A percentile compares a stretch with the other conserved stretches of the same genome.
These are phyloP conservation scores for Triplophysa bombifrons DNA, from an alignment of 2,797 vertebrate species.

Conservation along the genomic window DNA sequence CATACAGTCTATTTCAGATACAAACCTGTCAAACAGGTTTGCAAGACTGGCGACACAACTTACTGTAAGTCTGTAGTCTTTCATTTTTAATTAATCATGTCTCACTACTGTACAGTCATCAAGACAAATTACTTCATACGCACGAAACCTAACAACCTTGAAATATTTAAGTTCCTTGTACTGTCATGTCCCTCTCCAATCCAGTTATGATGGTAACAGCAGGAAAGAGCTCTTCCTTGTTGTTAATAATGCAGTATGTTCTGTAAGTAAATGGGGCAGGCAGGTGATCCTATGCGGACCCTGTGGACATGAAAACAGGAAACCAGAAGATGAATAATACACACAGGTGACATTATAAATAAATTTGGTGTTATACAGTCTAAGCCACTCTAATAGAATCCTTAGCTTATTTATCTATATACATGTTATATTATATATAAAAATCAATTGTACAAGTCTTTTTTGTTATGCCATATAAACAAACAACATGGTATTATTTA, in stretches of 20 bases:
- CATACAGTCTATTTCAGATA: too few relatives aligned
- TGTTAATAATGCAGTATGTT: conserved; percentile 49
- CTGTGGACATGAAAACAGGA: conserved; percentile 32
- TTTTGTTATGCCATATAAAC: too few relatives aligned
- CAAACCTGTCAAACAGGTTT: too few relatives aligned
- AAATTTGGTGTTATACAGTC: background rate
- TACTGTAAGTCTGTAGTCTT: background rate
- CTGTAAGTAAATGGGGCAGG: conserved; percentile 32
- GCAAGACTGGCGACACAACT: too few relatives aligned
- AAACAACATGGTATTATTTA: too few relatives aligned
- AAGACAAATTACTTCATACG: background rate
- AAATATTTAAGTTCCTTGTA: background rate
- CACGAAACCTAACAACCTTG: background rate
- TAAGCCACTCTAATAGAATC: too few relatives aligned
- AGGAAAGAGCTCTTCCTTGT: conserved; percentile 13
- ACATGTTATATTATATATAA: too few relatives aligned
- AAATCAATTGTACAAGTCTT: too few relatives aligned
- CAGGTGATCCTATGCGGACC: conserved; percentile 35
- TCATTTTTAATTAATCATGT: background rate
- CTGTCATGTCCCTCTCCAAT: background rate
- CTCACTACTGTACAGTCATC: background rate
- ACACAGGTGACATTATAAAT: conserved; percentile 33
- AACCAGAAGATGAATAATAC: conserved; percentile 48
- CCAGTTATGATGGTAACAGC: background rate
- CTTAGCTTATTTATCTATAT: too few relatives aligned